phyloP scores from a whole-genome alignment of 2,888 invertebrate genomes.

The Cyclophora punctaria region DNA sequence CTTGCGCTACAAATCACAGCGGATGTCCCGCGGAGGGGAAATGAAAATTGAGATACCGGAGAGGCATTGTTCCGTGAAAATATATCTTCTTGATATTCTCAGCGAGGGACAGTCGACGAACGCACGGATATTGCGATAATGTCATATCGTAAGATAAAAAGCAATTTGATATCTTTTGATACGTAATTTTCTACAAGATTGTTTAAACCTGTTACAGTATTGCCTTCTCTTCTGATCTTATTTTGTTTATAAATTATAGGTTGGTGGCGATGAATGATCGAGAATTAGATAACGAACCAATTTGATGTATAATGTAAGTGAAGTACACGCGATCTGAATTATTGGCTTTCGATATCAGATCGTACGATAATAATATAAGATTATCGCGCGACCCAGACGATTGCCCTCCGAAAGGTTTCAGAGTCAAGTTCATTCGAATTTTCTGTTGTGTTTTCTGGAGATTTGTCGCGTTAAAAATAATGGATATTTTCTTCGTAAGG shows the following conservation, averaged over 20 bases:
- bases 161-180: slow-evolving; percentile 55
- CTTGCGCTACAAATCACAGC: slow-evolving; percentile 71
- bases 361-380: slow-evolving; percentile 13
- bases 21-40: slow-evolving; percentile 68
- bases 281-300: too few relatives aligned
- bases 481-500: slow-evolving; percentile 18
- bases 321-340: too few relatives aligned
- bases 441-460: slow-evolving; percentile 11
- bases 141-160: slow-evolving; percentile 61
- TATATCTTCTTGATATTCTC: slow-evolving; percentile 71
- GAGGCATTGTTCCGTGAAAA: slow-evolving; percentile 72
- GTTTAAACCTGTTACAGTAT: too few relatives aligned
- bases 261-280: too few relatives aligned
- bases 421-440: slow-evolving; percentile 10
- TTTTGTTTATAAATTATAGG: too few relatives aligned
- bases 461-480: slow-evolving; percentile 18
- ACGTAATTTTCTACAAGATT: slow-evolving; percentile 27
- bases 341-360: slow-evolving; percentile 5
- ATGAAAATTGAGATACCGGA: slow-evolving; percentile 73
- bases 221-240: too few relatives aligned
- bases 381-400: slow-evolving; percentile 17
- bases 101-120: slow-evolving; percentile 56
- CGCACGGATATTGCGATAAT: slow-evolving; percentile 68
- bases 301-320: too few relatives aligned
- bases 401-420: slow-evolving; percentile 10